Percentiles rank a stretch among this genome's conserved stretches.
These are phyloP conservation scores for Scaptomyza cyrtandrae DNA, from an alignment of 2,888 invertebrate species.

Conservation along the genomic window DNA sequence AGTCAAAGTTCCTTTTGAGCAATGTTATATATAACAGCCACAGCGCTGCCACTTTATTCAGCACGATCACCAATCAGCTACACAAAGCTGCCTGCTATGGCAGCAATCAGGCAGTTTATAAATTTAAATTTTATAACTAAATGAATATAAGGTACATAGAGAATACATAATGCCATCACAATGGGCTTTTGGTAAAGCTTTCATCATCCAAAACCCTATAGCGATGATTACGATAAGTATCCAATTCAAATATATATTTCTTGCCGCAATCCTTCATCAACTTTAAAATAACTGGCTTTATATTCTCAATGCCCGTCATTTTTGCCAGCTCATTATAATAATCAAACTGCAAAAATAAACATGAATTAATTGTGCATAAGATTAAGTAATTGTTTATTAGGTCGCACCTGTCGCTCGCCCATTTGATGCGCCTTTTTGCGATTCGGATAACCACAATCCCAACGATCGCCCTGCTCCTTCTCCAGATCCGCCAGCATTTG, in stretches of 20 bases:
- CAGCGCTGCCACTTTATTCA: background rate
- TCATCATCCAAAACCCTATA: slow-evolving; percentile 89
- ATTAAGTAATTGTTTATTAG: background rate
- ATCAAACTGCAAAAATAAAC: slow-evolving; percentile 85
- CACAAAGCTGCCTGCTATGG: background rate
- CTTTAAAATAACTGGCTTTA: slow-evolving; percentile 89
- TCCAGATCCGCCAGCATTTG: slow-evolving; percentile 88
- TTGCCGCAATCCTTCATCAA: slow-evolving; percentile 89
- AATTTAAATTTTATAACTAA: slow-evolving; percentile 13
- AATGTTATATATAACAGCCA: background rate
- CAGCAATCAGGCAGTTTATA: too few species aligned
- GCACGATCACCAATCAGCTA: background rate
- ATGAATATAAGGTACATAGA: slow-evolving; percentile 27
- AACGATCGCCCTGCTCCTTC: slow-evolving; percentile 87
- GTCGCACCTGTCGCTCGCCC: slow-evolving; percentile 77
- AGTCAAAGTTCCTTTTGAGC: too few species aligned
- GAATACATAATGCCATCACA: slow-evolving; percentile 20
- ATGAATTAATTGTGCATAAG: background rate
- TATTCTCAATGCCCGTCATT: slow-evolving; percentile 87
- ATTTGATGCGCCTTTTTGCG: slow-evolving; percentile 90
- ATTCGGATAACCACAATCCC: slow-evolving; percentile 84
- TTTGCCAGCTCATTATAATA: slow-evolving; percentile 89
- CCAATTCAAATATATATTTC: slow-evolving; percentile 87
- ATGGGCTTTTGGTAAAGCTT: slow-evolving; percentile 75
- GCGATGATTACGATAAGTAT: slow-evolving; percentile 87